Evolutionary conservation across 2,888 invertebrate species (phyloP), one percentile per base, ranked within the genome.

Genomic region (Sarcophaga rosellei): DNA sequence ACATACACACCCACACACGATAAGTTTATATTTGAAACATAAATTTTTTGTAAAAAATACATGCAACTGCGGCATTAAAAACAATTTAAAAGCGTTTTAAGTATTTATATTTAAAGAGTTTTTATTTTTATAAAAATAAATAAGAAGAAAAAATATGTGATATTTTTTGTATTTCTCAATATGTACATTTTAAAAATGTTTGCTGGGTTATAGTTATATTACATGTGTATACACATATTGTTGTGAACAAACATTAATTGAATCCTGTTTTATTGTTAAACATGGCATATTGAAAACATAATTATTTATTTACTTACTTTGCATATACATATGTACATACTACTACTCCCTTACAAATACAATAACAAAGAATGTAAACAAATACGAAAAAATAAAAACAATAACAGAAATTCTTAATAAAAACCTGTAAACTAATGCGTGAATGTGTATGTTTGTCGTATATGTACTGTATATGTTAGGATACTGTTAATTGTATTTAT

Each of bases 211-310:
- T 53, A 0, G 53, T 53, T 15, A 0, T 17, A 15, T 53, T 47
- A 4, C 15, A 15, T 4, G 4, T 47, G 47, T 61, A 53, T 21
- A 53, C n/a, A 59, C 45, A 69, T 65, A 77, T 45, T 53, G 12
- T 53, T 17, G 12, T n/a, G 68, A 23, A 69, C 20, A 69, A 47
- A 72, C 70, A 79, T 63, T 57, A 79, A 57, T 63, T 73, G 45
- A 66, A 72, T 45, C 23, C 72, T 65, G 57, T 44, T 62, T 66
- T 10, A 62, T 78, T 78, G 69, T 78, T 47, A 62, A 70, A 21
- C 25, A 78, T 72, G 78, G 35, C 72, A 57, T 21, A 72, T 57
- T 70, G 11, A 62, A 35, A 17, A 35, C 21, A 23, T 45, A 77
- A 45, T 17, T 57, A 72, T 45, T 59, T 69, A 59, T 66, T 76